Evolutionary conservation across 2,888 invertebrate species (phyloP).

Genomic region (Rotaria macrura): DNA sequence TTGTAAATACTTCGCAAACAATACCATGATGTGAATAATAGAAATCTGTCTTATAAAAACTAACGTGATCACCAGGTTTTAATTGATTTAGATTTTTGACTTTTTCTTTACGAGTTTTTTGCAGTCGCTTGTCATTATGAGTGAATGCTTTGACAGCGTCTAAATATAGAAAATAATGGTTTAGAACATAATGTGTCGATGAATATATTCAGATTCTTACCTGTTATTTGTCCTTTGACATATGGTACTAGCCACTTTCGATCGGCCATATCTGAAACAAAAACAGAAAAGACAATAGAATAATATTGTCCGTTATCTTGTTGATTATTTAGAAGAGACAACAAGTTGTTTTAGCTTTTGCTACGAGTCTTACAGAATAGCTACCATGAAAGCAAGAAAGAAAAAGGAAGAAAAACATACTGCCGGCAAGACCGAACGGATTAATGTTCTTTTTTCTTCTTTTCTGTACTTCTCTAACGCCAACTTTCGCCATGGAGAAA

Average conservation of each 20-base stretch:
- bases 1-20: not conserved
- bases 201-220: not conserved
- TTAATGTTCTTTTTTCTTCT: not conserved
- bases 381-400: not conserved
- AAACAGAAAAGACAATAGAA: not conserved
- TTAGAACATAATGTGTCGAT: not conserved
- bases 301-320: not conserved
- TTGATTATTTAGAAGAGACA: not conserved
- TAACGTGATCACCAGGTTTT: not conserved
- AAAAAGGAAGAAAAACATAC: not conserved
- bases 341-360: not conserved
- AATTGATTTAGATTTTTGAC: not conserved
- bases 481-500: not conserved
- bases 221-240: not conserved
- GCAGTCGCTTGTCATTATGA: not conserved
- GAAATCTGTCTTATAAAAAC: not conserved
- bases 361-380: not conserved
- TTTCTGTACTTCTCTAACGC: not conserved
- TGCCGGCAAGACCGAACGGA: not conserved
- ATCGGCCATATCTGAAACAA: not conserved
- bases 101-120: conserved; percentile 17
- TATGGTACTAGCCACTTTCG: not conserved
- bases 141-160: not conserved
- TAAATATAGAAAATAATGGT: not conserved
- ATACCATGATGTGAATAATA: conserved; percentile 15